Evolutionary conservation across 2,797 vertebrate species (phyloP).

Genomic region (Choloepus didactylus): DNA sequence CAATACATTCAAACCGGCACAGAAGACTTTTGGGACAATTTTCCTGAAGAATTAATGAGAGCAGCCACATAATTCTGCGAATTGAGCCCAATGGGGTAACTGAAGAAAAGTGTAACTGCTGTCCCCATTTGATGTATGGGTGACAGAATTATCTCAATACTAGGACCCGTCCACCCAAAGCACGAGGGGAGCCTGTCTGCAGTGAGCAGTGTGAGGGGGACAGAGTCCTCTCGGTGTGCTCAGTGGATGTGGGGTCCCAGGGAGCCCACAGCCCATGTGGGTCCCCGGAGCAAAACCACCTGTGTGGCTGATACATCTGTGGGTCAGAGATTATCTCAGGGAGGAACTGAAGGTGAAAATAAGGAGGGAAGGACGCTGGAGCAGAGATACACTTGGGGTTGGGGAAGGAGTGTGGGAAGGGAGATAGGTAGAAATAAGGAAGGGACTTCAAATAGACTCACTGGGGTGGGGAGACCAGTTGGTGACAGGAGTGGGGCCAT

Average conservation of each 20-base stretch:
- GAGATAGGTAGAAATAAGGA: no score
- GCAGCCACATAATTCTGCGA: fast-evolving
- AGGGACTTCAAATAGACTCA: background rate
- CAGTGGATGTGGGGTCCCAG: fast-evolving
- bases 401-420: background rate
- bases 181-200: fast-evolving
- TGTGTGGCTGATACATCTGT: background rate
- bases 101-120: background rate
- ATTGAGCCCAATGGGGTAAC: background rate
- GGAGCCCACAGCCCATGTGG: no score
- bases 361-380: background rate
- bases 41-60: background rate
- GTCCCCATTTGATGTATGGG: background rate
- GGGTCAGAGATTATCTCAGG: no score
- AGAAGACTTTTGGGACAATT: background rate
- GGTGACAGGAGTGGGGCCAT: background rate
- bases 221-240: background rate
- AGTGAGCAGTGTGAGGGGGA: fast-evolving
- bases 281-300: background rate
- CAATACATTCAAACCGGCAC: no score
- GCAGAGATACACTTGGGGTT: background rate
- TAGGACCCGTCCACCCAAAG: fast-evolving
- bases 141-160: no score
- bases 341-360: background rate
- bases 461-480: background rate